Conservation (phyloP, 92 coral and sea anemone genomes). For the Heliopora coerulea region DNA sequence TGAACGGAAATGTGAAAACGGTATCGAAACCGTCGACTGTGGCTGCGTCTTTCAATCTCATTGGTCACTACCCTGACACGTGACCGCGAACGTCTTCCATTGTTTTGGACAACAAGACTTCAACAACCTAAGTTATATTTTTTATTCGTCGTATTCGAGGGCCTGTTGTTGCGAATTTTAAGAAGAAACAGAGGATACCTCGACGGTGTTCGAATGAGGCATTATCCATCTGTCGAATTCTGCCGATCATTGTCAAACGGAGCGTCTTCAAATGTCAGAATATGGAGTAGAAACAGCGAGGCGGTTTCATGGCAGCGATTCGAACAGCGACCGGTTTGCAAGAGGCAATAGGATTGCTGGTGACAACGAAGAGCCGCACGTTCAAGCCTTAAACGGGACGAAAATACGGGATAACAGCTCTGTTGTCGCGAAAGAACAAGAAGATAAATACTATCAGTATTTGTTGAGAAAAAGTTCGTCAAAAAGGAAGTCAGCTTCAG, state of each 20-base stretch:
- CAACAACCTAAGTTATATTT: not conserved
- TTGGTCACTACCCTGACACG: constrained; percentile 28
- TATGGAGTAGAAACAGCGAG: constrained; percentile 30
- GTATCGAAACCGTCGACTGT: not conserved
- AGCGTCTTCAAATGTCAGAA: constrained; percentile 36
- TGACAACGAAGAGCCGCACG: not conserved
- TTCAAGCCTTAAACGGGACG: constrained; percentile 14
- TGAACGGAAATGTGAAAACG: constrained; percentile 25
- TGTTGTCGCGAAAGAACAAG: constrained; percentile 4
- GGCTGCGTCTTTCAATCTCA: not conserved
- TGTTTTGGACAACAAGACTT: constrained; percentile 31
- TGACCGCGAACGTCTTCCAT: not conserved
- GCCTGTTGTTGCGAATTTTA: not conserved
- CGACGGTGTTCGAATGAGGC: constrained; percentile 22
- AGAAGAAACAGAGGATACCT: not conserved
- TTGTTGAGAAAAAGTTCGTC: constrained; percentile 28
- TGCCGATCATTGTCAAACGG: not conserved
- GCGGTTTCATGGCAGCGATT: not conserved
- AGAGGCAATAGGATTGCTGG: constrained; percentile 11
- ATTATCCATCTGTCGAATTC: not conserved
- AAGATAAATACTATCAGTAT: constrained; percentile 35
- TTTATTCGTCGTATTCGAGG: constrained; percentile 1
- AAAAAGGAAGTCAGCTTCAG: constrained; percentile 3
- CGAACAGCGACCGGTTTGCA: constrained; percentile 9
- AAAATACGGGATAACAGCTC: not conserved